These are phyloP conservation scores for Latheticus oryzae DNA, from an alignment of 2,888 invertebrate genomes.

Conservation along the genomic window DNA sequence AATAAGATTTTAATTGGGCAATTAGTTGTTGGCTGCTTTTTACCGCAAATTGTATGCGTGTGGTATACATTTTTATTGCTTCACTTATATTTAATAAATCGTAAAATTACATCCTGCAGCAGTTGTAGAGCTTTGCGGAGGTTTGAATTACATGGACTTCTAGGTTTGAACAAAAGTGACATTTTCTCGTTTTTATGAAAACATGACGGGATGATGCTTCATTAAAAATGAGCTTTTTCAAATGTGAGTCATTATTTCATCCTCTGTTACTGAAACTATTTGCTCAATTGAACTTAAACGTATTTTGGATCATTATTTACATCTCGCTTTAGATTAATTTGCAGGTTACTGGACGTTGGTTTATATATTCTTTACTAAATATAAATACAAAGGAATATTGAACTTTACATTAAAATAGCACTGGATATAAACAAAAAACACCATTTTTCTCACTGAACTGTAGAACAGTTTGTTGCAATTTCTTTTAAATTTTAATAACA, in stretches of 20 bases:
- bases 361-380: too few relatives aligned
- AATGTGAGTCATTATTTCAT: not conserved
- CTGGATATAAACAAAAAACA: too few relatives aligned
- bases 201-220: not conserved
- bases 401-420: too few relatives aligned
- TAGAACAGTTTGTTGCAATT: slow-evolving; percentile 1
- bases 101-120: slow-evolving; percentile 30
- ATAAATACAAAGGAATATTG: too few relatives aligned
- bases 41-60: slow-evolving; percentile 21
- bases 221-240: not conserved
- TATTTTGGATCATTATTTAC: too few relatives aligned
- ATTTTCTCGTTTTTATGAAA: slow-evolving; percentile 21
- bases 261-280: not conserved
- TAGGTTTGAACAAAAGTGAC: slow-evolving; percentile 18
- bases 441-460: not conserved
- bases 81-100: slow-evolving; percentile 33
- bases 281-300: too few relatives aligned
- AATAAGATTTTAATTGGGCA: too few relatives aligned
- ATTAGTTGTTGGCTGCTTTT: too few relatives aligned
- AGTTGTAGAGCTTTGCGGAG: slow-evolving; percentile 24
- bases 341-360: too few relatives aligned
- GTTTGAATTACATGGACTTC: slow-evolving; percentile 27
- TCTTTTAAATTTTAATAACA: not conserved
- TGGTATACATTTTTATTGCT: slow-evolving; percentile 27
- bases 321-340: too few relatives aligned